Evolutionary conservation across 92 coral and sea anemone genomes (phyloP).

Genomic region (Parazoanthus swiftii): DNA sequence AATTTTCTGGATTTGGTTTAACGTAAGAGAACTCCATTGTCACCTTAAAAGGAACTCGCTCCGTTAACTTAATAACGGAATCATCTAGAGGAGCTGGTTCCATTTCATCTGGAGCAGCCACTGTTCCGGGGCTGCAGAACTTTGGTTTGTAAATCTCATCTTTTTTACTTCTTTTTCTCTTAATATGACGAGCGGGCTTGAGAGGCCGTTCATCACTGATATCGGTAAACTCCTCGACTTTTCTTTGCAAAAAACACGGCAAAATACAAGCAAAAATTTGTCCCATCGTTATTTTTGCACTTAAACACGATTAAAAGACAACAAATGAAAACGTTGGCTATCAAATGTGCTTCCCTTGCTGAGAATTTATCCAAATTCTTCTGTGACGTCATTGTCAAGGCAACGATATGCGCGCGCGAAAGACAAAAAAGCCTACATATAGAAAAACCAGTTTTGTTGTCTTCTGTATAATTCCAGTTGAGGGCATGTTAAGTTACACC

Average conservation of each 20-base stretch:
- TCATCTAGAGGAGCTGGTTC: neutral
- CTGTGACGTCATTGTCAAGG: conserved; percentile 19
- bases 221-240: neutral
- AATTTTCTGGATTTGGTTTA: neutral
- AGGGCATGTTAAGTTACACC: too few relatives aligned
- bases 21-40: neutral
- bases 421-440: neutral
- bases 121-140: neutral
- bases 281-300: neutral
- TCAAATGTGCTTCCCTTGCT: neutral
- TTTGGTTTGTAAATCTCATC: neutral
- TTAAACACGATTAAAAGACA: neutral
- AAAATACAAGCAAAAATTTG: neutral
- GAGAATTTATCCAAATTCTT: neutral
- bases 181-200: neutral
- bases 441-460: too few relatives aligned
- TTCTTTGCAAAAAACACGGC: neutral
- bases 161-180: neutral
- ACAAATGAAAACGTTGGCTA: neutral
- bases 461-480: too few relatives aligned
- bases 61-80: neutral
- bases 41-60: neutral
- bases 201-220: neutral
- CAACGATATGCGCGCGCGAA: neutral
- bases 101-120: neutral